Percentiles rank a stretch among this genome's conserved stretches.
Conservation (phyloP, 2,113 vertebrate genomes). For the Rhagologus leucostigma region DNA sequence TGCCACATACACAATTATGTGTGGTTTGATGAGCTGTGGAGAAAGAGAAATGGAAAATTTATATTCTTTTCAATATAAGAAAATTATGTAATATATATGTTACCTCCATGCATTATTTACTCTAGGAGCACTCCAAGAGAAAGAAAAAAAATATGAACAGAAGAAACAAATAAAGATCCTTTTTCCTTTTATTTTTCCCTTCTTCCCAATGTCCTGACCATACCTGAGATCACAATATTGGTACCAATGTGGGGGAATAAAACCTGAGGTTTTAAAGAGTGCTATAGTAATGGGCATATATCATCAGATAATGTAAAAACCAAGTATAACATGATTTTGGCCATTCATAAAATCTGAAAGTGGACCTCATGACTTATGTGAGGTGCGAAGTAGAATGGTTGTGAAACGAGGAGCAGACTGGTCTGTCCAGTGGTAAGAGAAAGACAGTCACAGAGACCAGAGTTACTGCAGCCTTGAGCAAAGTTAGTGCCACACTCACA, state of each 20-base stretch:
- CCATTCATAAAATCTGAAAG: not conserved
- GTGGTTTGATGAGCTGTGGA: not conserved
- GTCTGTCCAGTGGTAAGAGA: not conserved
- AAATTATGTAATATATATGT: not conserved
- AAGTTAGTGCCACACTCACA: rapidly evolving
- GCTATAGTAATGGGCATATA: not conserved
- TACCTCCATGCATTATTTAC: not conserved
- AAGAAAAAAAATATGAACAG: not conserved
- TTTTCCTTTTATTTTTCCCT: not conserved
- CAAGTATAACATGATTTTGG: not conserved
- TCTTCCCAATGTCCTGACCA: not conserved
- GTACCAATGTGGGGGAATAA: not conserved
- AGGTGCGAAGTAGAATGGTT: not conserved
- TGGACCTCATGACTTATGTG: not conserved
- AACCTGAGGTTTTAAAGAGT: not conserved
- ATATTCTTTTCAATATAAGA: not conserved
- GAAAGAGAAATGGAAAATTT: not conserved
- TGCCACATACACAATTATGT: not conserved
- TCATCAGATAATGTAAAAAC: not conserved
- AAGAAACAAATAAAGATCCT: not conserved
- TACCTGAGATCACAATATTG: not conserved
- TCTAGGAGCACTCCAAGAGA: not conserved
- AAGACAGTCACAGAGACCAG: not conserved
- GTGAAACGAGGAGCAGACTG: not conserved
- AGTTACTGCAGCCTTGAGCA: not conserved